Percentiles rank a stretch among this genome's conserved stretches.
Conservation (phyloP, 2,797 vertebrate species). For the Scomberomorus guttatus region DNA sequence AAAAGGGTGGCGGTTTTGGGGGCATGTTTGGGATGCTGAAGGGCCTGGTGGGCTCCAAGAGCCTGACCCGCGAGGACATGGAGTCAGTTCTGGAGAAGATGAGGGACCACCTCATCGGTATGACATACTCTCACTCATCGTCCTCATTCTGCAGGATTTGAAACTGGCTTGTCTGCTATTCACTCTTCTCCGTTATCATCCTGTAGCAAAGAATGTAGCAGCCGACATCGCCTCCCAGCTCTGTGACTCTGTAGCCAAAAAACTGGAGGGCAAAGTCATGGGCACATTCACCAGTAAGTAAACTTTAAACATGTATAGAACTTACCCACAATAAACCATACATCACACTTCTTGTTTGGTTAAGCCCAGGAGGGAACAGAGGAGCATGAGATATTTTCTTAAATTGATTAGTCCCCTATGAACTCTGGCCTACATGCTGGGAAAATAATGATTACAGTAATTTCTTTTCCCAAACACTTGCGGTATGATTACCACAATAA, state of each 20-base stretch:
- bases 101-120: slow-evolving; percentile 97
- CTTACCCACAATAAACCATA: not conserved
- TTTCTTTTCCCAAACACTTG: not conserved
- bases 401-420: no score
- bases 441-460: slow-evolving; percentile 31
- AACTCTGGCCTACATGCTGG: not conserved
- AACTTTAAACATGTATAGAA: not conserved
- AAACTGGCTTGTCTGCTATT: not conserved
- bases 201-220: slow-evolving; percentile 96
- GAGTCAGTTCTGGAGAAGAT: slow-evolving; percentile 97
- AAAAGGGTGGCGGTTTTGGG: slow-evolving; percentile 89
- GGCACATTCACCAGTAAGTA: slow-evolving; percentile 98
- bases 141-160: not conserved
- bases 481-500: not conserved
- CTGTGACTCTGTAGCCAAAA: slow-evolving; percentile 97
- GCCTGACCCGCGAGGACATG: slow-evolving; percentile 93
- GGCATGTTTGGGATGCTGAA: slow-evolving; percentile 99
- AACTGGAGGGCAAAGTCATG: slow-evolving; percentile 99
- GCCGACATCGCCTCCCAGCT: slow-evolving; percentile 95
- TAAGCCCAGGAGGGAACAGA: no score
- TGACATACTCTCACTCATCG: not conserved
- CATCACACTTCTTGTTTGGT: no score
- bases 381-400: no score
- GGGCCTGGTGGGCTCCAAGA: slow-evolving; percentile 97
- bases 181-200: slow-evolving; percentile 5